These are phyloP conservation scores for Chlorocebus sabaeus DNA, from an alignment of 2,113 vertebrate genomes.

Conservation along the genomic window DNA sequence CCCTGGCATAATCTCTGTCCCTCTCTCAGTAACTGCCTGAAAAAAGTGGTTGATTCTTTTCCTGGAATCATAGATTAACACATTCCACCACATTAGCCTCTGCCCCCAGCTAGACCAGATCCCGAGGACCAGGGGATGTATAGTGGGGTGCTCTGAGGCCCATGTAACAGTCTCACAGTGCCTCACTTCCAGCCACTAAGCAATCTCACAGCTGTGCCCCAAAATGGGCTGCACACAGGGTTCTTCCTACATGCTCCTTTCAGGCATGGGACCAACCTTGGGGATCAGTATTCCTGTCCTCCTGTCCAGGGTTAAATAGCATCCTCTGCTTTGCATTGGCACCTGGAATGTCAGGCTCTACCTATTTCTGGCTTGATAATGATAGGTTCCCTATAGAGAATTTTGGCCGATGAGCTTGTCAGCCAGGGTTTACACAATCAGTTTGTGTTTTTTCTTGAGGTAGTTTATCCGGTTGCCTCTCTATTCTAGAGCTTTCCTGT, in stretches of 20 bases:
- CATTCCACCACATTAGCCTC: neutral
- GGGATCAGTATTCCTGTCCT: neutral
- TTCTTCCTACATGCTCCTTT: neutral
- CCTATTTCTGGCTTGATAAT: neutral
- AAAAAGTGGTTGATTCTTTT: neutral
- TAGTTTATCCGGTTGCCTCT: neutral
- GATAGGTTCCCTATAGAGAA: neutral
- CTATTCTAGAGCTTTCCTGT: neutral
- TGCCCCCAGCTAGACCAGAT: neutral
- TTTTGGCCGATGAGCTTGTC: neutral
- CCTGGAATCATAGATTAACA: neutral
- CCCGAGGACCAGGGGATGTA: neutral
- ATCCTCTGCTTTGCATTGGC: neutral
- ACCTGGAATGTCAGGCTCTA: neutral
- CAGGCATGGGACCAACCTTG: neutral
- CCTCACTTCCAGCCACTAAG: neutral
- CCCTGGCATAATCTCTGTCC: neutral
- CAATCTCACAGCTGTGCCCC: slow-evolving; percentile 20
- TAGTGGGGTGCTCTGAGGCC: no score
- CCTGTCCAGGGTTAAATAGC: neutral
- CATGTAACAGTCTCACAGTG: neutral
- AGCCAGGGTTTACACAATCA: neutral
- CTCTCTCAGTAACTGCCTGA: neutral
- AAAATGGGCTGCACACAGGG: neutral
- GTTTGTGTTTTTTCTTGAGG: neutral